Evolutionary conservation across 2,888 invertebrate species (phyloP), one percentile per base, ranked within the genome.

Genomic region (Brenthis hecate): DNA sequence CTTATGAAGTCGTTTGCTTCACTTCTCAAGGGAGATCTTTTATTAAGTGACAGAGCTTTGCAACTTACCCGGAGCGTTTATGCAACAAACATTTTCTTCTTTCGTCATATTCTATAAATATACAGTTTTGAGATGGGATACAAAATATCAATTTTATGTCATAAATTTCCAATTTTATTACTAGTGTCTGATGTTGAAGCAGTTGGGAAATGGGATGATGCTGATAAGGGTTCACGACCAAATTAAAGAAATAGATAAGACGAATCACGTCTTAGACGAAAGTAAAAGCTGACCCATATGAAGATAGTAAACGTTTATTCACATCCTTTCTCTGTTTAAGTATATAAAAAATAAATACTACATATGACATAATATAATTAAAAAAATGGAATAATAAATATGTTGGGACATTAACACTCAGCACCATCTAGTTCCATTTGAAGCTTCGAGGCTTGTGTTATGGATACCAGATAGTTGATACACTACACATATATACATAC

Each of bases 1-100:
- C 86, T 88, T 88, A 89, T 88, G 87, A 87, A 88, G 89, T 83
- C 86, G 88, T 89, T 90, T 86, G 83, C 87, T 84, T 83, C 80
- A 80, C 83, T 84, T 84, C 85, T 83, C 85, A 70, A 74, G 82
- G 82, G 87, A 85, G 83, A 84, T 85, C 79, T 89, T 90, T 89
- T 90, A 89, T 89, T 88, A 88, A 88, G 88, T 89, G 86, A 86
- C 81, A 83, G 82, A 83, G 80, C 83, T 88, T 86, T 82, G 80
- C 83, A 80, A 83, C 80, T 85, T 78, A 77, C 72, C 74, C 75
- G 75, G 70, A 77, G 72, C 78, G 75, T 76, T 85, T 82, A 79
- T 79, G 50, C 62, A 60, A 56, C 23, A 32, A 14, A 23, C 57
- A 54, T 66, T 69, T 69, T 68, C n/a, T 48, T 56, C 55, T 58